Conservation (phyloP, 1,140 invertebrate species). For the Zaprionus davidi region DNA sequence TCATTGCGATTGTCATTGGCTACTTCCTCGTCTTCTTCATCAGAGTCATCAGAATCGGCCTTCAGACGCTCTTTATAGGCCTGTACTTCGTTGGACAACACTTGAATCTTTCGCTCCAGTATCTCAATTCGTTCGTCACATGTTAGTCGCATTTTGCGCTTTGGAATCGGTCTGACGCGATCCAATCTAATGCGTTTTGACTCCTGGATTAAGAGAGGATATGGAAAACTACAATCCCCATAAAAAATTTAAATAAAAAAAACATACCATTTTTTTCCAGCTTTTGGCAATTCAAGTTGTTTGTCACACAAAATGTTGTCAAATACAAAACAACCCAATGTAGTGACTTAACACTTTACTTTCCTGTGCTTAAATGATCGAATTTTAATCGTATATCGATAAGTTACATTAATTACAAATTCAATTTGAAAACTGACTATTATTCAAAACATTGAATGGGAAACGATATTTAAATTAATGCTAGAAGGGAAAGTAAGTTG, state of each 20-base stretch:
- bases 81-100: neutral
- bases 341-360: neutral
- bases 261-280: neutral
- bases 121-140: neutral
- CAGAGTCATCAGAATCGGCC: neutral
- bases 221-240: no score
- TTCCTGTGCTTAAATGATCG: neutral
- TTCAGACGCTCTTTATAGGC: neutral
- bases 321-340: neutral
- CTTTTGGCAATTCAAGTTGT: neutral
- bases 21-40: neutral
- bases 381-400: neutral
- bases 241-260: neutral
- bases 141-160: neutral
- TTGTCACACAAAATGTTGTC: neutral
- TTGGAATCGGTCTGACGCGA: neutral
- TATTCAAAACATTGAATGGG: neutral
- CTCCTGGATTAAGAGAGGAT: neutral
- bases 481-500: neutral
- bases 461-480: neutral
- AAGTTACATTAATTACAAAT: neutral
- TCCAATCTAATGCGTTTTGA: neutral
- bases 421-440: neutral
- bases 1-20: neutral
- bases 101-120: neutral